A percentile compares a stretch with the other conserved stretches of the same genome.
Evolutionary conservation across 2,113 vertebrate genomes (phyloP).

Genomic region (Sapajus apella): DNA sequence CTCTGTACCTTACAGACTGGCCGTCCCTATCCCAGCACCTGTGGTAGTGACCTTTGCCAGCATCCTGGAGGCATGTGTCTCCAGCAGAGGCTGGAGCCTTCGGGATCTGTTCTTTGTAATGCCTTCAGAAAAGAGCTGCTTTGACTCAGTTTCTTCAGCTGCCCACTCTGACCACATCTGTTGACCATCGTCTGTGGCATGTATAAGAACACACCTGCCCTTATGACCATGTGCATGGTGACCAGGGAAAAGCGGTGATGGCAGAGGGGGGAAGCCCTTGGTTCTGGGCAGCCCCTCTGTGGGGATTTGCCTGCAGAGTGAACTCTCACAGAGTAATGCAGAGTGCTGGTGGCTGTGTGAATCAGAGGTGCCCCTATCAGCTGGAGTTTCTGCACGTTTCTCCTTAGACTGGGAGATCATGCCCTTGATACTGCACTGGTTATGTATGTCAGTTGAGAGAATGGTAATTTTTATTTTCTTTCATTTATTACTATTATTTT

Average conservation of each 20-base stretch:
- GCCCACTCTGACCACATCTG: not conserved
- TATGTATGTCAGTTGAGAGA: not conserved
- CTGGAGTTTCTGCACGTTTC: not conserved
- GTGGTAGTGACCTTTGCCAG: not conserved
- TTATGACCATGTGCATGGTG: not conserved
- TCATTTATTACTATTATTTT: too few species aligned
- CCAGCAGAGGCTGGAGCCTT: not conserved
- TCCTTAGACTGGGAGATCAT: not conserved
- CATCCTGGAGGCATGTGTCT: fast-evolving
- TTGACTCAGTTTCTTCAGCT: not conserved
- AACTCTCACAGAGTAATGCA: not conserved
- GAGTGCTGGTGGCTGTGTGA: fast-evolving
- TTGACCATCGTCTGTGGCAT: not conserved
- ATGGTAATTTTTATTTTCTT: not conserved
- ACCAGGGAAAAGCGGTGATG: not conserved
- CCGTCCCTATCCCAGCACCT: fast-evolving
- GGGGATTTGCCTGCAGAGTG: not conserved
- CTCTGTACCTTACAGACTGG: not conserved
- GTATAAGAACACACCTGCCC: not conserved
- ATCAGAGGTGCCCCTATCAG: not conserved
- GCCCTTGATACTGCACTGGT: not conserved
- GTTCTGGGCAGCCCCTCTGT: not conserved
- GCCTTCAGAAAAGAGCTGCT: not conserved
- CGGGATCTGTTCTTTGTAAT: not conserved
- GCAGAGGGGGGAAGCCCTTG: not conserved